Evolutionary conservation across 2,797 vertebrate species (phyloP), one percentile per base, ranked within the genome.

Genomic region (Sciurus carolinensis): DNA sequence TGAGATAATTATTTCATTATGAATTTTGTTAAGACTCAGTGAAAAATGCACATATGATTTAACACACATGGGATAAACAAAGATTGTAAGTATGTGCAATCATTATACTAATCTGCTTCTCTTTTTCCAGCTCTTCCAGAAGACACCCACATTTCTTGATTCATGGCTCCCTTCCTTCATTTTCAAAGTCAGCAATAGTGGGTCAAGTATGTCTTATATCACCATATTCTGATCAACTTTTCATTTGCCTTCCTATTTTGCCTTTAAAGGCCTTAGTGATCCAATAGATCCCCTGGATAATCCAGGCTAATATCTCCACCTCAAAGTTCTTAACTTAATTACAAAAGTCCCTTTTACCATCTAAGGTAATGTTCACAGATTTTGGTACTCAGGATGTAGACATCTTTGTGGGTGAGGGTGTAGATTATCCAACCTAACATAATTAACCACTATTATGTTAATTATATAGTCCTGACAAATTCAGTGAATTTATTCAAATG

Each of bases 71-170:
- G 20, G 73, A 75, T 73, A 42, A 73, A 76, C 30, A 83, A 77
- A 86, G 20, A 84, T 13, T 67, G 3, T 47, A 95, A 50, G 33
- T 54, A 28, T 5, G 7, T 22, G 24, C 59, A 77, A 73, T 13
- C 36, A 59, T 18, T 20, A 90, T n/a, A 91, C 6, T 67, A 50
- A 67, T 39, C 62, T 75, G 28, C 50, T 33, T 42, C 73, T 42
- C 73, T 85, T 80, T 91, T 91, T 62, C 39, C 44, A 81, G 87
- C 10, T 64, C n/a, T 71, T 94, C 72, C 44, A 57, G 26, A 64
- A 33, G 18, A 7, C 26, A 88, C 59, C 20, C 59, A 54, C 71
- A 54, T 42, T 67, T 28, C 28, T 72, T 66, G 44, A n/a, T 26
- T 75, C 36, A 42, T 20, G 36, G 22, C 4, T 47, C 15, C 36